Conservation (phyloP, 2,888 invertebrate species). For the Lochmaea capreae region DNA sequence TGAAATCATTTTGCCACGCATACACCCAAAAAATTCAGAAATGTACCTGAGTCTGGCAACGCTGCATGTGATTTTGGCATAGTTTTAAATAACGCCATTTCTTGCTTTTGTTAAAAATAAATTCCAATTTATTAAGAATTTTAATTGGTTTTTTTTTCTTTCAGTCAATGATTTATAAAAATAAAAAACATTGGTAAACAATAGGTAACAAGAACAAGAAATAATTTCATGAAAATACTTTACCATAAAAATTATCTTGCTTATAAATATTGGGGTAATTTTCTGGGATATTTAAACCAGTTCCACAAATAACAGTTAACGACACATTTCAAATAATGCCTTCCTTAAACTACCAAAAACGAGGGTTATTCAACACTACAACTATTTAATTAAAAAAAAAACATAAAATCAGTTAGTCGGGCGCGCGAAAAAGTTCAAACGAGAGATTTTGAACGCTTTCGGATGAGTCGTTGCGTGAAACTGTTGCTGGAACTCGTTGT, state of each 20-base stretch:
- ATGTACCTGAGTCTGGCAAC: too few relatives aligned
- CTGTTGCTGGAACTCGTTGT: conserved; percentile 25
- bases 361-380: neutral
- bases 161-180: too few relatives aligned
- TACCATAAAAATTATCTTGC: conserved; percentile 5
- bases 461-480: conserved; percentile 13
- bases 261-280: neutral
- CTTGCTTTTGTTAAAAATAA: too few relatives aligned
- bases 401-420: neutral
- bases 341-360: neutral
- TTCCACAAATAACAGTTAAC: neutral
- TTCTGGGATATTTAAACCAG: neutral
- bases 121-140: too few relatives aligned
- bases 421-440: conserved; percentile 7
- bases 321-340: neutral
- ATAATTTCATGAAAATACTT: neutral
- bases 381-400: neutral
- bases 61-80: too few relatives aligned
- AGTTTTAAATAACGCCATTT: too few relatives aligned
- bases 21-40: too few relatives aligned
- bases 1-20: too few relatives aligned
- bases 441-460: conserved; percentile 6
- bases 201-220: neutral
- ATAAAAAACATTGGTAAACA: too few relatives aligned
- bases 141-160: too few relatives aligned